Conservation (phyloP, 2,113 vertebrate genomes). For the Aleadryas rufinucha region DNA sequence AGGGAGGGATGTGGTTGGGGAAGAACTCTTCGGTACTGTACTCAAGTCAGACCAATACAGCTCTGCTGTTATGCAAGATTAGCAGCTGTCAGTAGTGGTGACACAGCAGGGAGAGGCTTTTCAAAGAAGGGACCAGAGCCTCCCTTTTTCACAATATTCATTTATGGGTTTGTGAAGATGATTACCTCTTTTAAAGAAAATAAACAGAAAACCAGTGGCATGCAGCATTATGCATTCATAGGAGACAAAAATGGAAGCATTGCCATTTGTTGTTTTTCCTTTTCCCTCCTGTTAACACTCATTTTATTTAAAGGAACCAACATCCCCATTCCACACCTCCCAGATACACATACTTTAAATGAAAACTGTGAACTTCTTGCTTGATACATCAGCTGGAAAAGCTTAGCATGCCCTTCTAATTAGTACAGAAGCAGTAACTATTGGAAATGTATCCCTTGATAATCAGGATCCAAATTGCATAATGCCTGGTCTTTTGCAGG, state of each 20-base stretch:
- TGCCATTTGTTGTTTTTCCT: not conserved
- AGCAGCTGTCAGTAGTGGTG: conserved; percentile 52
- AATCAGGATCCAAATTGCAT: not conserved
- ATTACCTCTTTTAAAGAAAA: conserved; percentile 57
- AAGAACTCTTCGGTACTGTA: conserved; percentile 67
- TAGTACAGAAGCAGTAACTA: not conserved
- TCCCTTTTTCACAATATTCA: conserved; percentile 44
- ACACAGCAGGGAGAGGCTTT: conserved; percentile 51
- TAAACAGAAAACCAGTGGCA: conserved; percentile 46
- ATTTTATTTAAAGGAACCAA: conserved; percentile 42
- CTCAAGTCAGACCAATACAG: conserved; percentile 69
- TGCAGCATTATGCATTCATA: conserved; percentile 42
- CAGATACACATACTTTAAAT: conserved; percentile 15
- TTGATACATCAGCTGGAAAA: conserved; percentile 37
- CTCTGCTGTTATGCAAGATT: conserved; percentile 68
- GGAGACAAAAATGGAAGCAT: conserved; percentile 15
- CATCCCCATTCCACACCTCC: conserved; percentile 15
- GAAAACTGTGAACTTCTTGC: conserved; percentile 73
- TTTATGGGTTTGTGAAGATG: conserved; percentile 41
- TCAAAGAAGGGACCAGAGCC: conserved; percentile 60
- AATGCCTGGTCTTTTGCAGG: not conserved
- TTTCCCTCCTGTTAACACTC: not conserved
- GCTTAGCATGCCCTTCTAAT: conserved; percentile 35
- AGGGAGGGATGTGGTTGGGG: conserved; percentile 34
- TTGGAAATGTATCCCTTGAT: not conserved